phyloP scores from a whole-genome alignment of 2,797 vertebrate species.

The Schizopygopsis pylzovi region DNA sequence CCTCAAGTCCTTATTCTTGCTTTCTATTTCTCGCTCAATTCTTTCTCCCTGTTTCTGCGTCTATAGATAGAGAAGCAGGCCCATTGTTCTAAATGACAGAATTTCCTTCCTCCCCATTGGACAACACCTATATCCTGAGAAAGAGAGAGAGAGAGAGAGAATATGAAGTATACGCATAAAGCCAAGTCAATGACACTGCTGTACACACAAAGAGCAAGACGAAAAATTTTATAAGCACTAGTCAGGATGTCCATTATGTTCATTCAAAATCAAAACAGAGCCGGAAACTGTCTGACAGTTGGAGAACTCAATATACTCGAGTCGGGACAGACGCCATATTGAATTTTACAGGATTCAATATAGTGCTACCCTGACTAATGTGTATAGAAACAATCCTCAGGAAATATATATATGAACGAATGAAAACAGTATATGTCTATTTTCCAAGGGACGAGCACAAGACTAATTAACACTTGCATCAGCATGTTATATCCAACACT shows the following conservation, averaged over 20 bases:
- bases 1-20: conserved; percentile 52
- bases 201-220: background rate
- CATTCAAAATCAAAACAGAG: conserved; percentile 57
- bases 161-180: conserved; percentile 44
- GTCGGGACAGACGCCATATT: background rate
- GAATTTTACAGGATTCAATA: background rate
- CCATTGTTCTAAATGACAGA: conserved; percentile 88
- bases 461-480: conserved; percentile 28
- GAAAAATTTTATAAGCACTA: background rate
- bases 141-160: conserved; percentile 55
- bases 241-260: conserved; percentile 41
- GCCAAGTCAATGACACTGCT: background rate
- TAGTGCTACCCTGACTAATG: background rate
- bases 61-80: conserved; percentile 85
- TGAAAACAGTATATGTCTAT: background rate
- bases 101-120: conserved; percentile 86
- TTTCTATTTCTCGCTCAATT: conserved; percentile 60
- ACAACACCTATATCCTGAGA: conserved; percentile 89
- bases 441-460: background rate
- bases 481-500: conserved; percentile 49
- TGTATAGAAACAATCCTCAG: background rate
- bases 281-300: background rate
- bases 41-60: conserved; percentile 70
- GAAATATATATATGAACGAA: background rate
- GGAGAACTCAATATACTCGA: background rate